Conservation (phyloP, 2,113 vertebrate genomes). For the Hypanus sabinus region DNA sequence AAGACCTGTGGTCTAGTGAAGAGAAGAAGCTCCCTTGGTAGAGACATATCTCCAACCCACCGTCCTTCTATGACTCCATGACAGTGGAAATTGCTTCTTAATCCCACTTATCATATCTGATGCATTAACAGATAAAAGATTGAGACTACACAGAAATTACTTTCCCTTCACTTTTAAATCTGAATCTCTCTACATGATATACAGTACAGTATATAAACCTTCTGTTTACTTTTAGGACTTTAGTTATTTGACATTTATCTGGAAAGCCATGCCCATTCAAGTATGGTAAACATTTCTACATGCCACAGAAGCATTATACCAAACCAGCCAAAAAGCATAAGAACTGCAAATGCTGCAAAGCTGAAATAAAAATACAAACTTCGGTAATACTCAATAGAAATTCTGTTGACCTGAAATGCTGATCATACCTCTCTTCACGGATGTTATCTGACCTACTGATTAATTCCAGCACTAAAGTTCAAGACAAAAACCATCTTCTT, state of each 20-base stretch:
- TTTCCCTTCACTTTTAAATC: background rate
- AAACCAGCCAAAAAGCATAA: background rate
- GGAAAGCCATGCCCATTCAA: background rate
- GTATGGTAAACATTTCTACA: background rate
- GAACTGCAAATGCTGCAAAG: too few species aligned
- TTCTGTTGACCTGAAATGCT: too few species aligned
- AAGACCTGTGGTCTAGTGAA: too few species aligned
- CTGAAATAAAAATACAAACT: too few species aligned
- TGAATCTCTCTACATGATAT: background rate
- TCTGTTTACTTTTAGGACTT: background rate
- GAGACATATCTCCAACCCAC: too few species aligned
- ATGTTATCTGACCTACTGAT: too few species aligned
- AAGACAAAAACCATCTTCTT: too few species aligned
- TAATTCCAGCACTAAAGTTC: too few species aligned
- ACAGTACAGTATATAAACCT: background rate
- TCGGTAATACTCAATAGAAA: too few species aligned
- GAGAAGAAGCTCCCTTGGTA: too few species aligned
- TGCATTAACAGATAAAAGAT: constrained; percentile 6
- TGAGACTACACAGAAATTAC: constrained; percentile 1
- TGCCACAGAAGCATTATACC: background rate
- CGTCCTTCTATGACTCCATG: too few species aligned
- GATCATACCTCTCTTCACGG: too few species aligned
- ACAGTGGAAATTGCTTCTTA: background rate
- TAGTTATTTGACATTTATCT: background rate
- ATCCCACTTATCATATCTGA: background rate